Conservation (phyloP, 1,140 invertebrate species). For the Drosophila kanapiae region DNA sequence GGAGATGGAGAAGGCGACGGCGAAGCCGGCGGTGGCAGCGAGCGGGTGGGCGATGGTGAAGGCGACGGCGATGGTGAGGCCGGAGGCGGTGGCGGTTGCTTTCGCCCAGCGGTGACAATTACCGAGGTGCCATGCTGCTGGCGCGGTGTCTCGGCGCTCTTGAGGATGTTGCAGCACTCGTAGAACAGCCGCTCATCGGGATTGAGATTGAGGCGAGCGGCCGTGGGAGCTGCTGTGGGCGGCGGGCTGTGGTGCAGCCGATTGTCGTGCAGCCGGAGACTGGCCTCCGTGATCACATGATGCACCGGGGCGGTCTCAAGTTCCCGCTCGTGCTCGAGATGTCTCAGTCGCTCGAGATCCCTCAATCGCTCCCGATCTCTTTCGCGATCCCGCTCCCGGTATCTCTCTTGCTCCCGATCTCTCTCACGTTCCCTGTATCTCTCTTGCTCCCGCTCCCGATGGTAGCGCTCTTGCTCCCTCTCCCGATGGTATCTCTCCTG, state of each 20-base stretch:
- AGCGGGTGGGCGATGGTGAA: background rate
- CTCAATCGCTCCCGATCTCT: no score
- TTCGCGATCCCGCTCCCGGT: no score
- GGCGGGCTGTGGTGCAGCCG: slow-evolving; percentile 32
- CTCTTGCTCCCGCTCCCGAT: background rate
- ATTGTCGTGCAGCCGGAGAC: slow-evolving; percentile 64
- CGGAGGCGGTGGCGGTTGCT: slow-evolving; percentile 32
- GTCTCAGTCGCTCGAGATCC: no score
- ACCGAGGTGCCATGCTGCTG: slow-evolving; percentile 34
- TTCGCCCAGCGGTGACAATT: slow-evolving; percentile 37
- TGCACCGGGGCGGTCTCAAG: slow-evolving; percentile 5
- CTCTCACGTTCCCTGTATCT: background rate
- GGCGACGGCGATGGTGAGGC: slow-evolving; percentile 24
- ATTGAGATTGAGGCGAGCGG: slow-evolving; percentile 76
- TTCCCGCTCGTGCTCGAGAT: no score
- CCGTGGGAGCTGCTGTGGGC: slow-evolving; percentile 29
- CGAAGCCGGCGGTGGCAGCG: slow-evolving; percentile 22
- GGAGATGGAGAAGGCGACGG: slow-evolving; percentile 28
- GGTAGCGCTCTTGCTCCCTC: background rate
- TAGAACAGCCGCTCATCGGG: slow-evolving; percentile 84
- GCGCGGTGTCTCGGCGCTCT: slow-evolving; percentile 74
- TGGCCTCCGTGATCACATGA: slow-evolving; percentile 72
- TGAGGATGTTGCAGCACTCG: slow-evolving; percentile 84
- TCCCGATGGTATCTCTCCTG: background rate
- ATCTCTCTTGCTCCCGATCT: no score